phyloP scores from a whole-genome alignment of 1,140 invertebrate genomes.

The Meloidogyne hapla region DNA sequence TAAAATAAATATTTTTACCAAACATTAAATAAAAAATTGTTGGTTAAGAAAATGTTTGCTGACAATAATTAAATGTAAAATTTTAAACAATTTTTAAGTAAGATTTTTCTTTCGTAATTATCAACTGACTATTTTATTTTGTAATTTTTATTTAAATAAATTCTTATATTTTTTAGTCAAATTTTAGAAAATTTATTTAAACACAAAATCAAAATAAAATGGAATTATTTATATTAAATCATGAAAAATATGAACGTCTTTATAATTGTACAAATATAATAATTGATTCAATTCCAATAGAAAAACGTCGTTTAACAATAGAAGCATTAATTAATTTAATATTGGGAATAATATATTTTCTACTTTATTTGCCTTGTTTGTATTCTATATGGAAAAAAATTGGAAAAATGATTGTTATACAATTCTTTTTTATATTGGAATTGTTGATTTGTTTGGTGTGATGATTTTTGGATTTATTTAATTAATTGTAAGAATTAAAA shows the following conservation, averaged over 20 bases:
- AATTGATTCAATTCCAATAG: slow-evolving; percentile 9
- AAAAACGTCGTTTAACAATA: background rate
- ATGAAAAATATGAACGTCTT: slow-evolving; percentile 8
- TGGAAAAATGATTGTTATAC: slow-evolving; percentile 9
- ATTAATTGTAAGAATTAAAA: too few relatives aligned
- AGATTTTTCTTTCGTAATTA: too few relatives aligned
- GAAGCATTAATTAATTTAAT: background rate
- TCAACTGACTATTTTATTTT: too few relatives aligned
- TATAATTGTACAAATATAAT: slow-evolving; percentile 6
- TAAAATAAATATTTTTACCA: too few relatives aligned
- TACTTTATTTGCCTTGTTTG: slow-evolving; percentile 13
- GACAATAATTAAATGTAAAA: too few relatives aligned
- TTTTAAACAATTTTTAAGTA: too few relatives aligned
- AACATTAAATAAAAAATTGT: too few relatives aligned
- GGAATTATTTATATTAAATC: slow-evolving; percentile 1
- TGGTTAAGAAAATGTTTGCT: too few relatives aligned
- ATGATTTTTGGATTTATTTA: slow-evolving; percentile 9
- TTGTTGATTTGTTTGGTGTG: slow-evolving; percentile 19
- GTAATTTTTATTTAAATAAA: too few relatives aligned
- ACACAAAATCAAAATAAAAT: background rate
- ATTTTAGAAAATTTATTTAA: too few relatives aligned
- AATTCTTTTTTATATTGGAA: slow-evolving; percentile 12
- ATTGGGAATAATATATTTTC: background rate
- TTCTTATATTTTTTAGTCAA: too few relatives aligned
- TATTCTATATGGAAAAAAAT: slow-evolving; percentile 15